Base-by-base conservation (phyloP, 2,113 vertebrate species). In the Rhipidura dahli region DNA sequence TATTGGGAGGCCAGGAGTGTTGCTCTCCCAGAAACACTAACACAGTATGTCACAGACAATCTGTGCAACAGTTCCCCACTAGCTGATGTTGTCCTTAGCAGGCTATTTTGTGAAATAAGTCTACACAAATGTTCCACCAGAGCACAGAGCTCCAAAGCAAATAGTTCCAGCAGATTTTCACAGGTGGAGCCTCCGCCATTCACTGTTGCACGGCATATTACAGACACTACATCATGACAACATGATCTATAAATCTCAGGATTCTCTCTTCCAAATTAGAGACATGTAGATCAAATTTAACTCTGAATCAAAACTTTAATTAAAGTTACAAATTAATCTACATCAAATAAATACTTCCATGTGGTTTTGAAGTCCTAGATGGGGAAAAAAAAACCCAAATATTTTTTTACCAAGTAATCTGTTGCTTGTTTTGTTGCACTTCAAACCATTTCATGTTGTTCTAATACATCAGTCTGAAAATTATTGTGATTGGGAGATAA, bases 141-240 rank as follows among this genome's bases (percentile, higher is more conserved):
- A 78, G 51, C n/a, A 44, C 42, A 93, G 60, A 63, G 33, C 56
- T 82, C 68, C 83, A 64, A 79, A 79, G 45, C 40, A 57, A 60
- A 31, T 8, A 57, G 37, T 54, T 94, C 27, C 90, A 77, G 75
- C 35, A 88, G 59, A 61, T 66, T 88, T 87, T 85, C 1, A 1
- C 59, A 70, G 84, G 27, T 3, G 0, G 42, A 81, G 33, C 33
- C 27, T 72, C 54, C 0, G 0, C 66, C 27, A 35, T 82, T 85
- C 47, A 24, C 45, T 83, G 90, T 68, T 51, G 54, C 44, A 31
- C 0, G 0, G 14, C 2, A 1, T 80, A 50, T 93, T 91, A 76
- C 17, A 0, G 26, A 54, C 47, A 83, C 59, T 59, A 44, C 54
- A 70, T 56, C 82, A 83, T 60, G 79, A 83, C 63, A 93, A 80